These are phyloP conservation scores for Ptychoptera albimana DNA, from an alignment of 2,888 invertebrate species.

Conservation along the genomic window DNA sequence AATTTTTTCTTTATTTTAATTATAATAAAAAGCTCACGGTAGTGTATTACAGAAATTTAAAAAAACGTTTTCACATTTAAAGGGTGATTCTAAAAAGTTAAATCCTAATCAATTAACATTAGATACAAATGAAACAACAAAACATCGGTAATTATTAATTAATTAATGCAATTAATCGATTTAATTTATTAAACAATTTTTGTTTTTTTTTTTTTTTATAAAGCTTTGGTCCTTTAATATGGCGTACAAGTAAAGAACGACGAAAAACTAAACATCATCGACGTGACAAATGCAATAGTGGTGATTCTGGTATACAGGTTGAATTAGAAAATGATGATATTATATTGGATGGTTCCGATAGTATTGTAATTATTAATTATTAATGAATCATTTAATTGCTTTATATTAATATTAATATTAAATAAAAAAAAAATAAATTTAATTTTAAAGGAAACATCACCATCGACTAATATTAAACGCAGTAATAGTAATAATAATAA, in stretches of 20 bases:
- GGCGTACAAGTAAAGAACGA: conserved; percentile 54
- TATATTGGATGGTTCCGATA: conserved; percentile 11
- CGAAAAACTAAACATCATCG: conserved; percentile 52
- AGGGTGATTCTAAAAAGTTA: conserved; percentile 15
- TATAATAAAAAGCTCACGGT: conserved; percentile 20
- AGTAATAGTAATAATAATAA: neutral
- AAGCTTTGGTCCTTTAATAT: conserved; percentile 54
- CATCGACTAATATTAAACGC: conserved; percentile 11
- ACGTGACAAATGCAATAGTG: conserved; percentile 55
- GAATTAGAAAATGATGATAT: conserved; percentile 34
- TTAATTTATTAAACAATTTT: too few species aligned
- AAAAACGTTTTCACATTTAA: conserved; percentile 44
- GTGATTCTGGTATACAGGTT: conserved; percentile 58
- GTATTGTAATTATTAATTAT: conserved; percentile 8
- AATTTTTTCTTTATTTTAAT: neutral
- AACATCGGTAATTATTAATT: neutral
- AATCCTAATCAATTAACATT: conserved; percentile 9
- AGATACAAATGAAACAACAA: conserved; percentile 1
- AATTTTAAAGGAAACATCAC: conserved; percentile 12
- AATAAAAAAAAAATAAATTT: neutral
- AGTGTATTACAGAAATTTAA: conserved; percentile 54
- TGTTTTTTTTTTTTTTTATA: conserved; percentile 2
- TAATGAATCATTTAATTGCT: too few species aligned
- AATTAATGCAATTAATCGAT: neutral
- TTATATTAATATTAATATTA: conserved; percentile 1